These are phyloP conservation scores for Deladenus siricidicola DNA, from an alignment of 2,888 invertebrate species.

Conservation along the genomic window DNA sequence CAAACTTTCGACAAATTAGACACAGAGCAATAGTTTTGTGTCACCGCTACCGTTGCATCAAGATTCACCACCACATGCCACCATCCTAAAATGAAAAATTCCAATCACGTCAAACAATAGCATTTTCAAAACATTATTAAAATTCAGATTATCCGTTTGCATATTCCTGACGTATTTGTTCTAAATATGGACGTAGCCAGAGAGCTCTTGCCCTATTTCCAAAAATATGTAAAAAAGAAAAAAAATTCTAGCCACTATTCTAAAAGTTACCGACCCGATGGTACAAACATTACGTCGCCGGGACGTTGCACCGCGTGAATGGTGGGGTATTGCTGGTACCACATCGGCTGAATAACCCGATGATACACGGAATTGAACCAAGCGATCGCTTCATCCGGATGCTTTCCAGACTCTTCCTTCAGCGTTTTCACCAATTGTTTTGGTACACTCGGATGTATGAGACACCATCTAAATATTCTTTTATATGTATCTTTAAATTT, in stretches of 20 bases:
- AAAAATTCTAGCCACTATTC: too few species aligned
- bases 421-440: slow-evolving; percentile 87
- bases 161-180: too few species aligned
- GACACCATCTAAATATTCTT: slow-evolving; percentile 71
- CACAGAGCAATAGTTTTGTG: slow-evolving; percentile 74
- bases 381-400: slow-evolving; percentile 92
- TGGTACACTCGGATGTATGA: slow-evolving; percentile 93
- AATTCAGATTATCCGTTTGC: too few species aligned
- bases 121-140: too few species aligned
- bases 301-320: slow-evolving; percentile 45
- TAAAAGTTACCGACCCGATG: slow-evolving; percentile 33
- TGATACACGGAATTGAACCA: slow-evolving; percentile 92
- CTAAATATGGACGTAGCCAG: too few species aligned
- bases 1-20: slow-evolving; percentile 25
- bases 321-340: slow-evolving; percentile 30
- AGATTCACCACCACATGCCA: slow-evolving; percentile 99
- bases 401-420: slow-evolving; percentile 85
- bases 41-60: slow-evolving; percentile 89
- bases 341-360: slow-evolving; percentile 17
- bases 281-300: slow-evolving; percentile 51
- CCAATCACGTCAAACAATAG: too few species aligned
- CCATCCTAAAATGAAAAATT: slow-evolving; percentile 71
- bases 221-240: not conserved
- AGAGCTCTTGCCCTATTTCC: too few species aligned
- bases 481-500: not conserved